A percentile compares a stretch with the other conserved stretches of the same genome.
phyloP scores from a whole-genome alignment of 2,113 vertebrate species.

The Trogon surrucura region DNA sequence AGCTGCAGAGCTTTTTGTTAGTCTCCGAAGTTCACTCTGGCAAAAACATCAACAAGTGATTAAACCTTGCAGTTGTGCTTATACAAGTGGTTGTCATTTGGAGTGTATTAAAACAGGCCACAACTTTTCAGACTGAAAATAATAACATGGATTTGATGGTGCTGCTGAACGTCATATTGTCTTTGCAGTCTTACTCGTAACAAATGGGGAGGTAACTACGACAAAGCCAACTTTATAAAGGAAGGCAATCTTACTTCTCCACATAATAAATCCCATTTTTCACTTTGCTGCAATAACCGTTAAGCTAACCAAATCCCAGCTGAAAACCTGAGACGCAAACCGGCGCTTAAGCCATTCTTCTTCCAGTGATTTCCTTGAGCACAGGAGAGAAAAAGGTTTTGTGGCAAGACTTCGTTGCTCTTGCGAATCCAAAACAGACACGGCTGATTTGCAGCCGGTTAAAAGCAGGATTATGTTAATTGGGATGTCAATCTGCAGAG shows the following conservation, averaged over 20 bases:
- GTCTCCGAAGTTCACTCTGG: neutral
- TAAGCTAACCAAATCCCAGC: neutral
- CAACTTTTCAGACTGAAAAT: neutral
- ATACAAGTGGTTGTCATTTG: neutral
- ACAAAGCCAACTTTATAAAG: neutral
- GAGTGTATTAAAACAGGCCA: neutral
- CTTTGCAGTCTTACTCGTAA: neutral
- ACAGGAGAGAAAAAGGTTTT: neutral
- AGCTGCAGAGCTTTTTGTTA: neutral
- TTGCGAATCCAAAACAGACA: neutral
- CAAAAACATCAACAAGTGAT: neutral
- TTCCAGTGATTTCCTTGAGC: neutral
- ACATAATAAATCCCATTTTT: constrained; percentile 15
- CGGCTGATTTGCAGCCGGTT: neutral
- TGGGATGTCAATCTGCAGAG: neutral
- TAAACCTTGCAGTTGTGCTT: neutral
- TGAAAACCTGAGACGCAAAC: neutral
- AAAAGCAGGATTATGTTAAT: neutral
- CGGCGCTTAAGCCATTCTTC: neutral
- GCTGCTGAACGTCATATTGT: neutral
- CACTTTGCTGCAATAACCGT: neutral
- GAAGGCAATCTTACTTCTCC: neutral
- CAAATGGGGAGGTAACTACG: neutral
- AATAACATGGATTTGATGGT: neutral
- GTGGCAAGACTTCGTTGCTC: neutral